A percentile compares a stretch with the other conserved stretches of the same genome.
Evolutionary conservation across 2,888 invertebrate species (phyloP).

Genomic region (Lithophane leautieri): DNA sequence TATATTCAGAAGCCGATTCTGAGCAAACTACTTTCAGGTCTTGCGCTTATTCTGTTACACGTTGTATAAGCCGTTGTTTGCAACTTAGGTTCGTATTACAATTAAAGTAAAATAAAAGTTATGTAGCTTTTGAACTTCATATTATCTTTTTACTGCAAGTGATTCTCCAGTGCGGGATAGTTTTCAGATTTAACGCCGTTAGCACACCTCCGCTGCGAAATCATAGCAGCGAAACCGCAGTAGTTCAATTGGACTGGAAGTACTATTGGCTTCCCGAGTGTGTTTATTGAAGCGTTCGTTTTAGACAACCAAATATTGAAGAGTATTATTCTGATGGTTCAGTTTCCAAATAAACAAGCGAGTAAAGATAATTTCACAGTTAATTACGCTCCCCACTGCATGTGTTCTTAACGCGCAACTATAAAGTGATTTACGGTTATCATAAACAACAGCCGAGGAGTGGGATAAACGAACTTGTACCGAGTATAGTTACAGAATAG

Average conservation of each 20-base stretch:
- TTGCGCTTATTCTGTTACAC: too few relatives aligned
- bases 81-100: background rate
- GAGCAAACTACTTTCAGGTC: too few relatives aligned
- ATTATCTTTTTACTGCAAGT: background rate
- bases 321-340: background rate
- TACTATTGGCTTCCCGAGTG: background rate
- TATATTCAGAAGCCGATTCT: too few relatives aligned
- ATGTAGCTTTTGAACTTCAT: background rate
- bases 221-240: too few relatives aligned
- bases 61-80: background rate
- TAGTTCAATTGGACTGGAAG: too few relatives aligned
- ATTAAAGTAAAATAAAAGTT: background rate
- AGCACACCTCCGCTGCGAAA: too few relatives aligned
- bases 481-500: constrained; percentile 32
- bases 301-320: background rate
- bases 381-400: constrained; percentile 42
- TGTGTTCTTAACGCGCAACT: constrained; percentile 47
- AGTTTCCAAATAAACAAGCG: constrained; percentile 20
- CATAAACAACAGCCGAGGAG: constrained; percentile 55
- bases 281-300: background rate
- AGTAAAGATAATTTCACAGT: constrained; percentile 41
- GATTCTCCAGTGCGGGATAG: background rate
- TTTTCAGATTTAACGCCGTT: background rate
- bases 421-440: constrained; percentile 61
- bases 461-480: constrained; percentile 58